These are phyloP conservation scores for Bujurquina vittata DNA, from an alignment of 2,113 vertebrate genomes.

Conservation along the genomic window DNA sequence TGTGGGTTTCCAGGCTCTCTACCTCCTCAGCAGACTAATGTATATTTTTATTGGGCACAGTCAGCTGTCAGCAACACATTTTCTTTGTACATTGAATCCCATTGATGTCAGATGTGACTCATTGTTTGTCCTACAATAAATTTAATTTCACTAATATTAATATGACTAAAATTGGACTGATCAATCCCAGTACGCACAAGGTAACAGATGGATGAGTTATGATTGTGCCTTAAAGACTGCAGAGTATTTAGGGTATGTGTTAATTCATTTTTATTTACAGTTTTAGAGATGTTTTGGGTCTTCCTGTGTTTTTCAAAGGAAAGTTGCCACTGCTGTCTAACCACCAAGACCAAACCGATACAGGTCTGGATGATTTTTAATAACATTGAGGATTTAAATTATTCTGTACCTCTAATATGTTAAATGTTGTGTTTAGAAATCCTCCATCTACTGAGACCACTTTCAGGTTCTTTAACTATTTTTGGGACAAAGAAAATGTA, in stretches of 20 bases:
- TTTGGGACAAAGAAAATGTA: background rate
- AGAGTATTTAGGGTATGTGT: background rate
- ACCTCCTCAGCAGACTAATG: constrained; percentile 21
- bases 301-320: background rate
- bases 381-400: background rate
- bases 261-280: background rate
- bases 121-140: background rate
- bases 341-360: background rate
- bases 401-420: background rate
- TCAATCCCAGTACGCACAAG: background rate
- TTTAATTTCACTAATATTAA: background rate
- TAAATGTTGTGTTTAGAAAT: constrained; percentile 3
- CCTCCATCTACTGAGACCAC: background rate
- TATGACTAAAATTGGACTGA: background rate
- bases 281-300: background rate
- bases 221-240: constrained; percentile 56
- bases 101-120: constrained; percentile 1
- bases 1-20: background rate
- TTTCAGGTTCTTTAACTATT: background rate
- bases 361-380: background rate
- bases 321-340: background rate
- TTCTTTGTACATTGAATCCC: background rate
- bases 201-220: background rate
- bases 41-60: background rate
- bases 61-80: background rate